A percentile compares a stretch with the other conserved stretches of the same genome.
phyloP scores from a whole-genome alignment of 92 coral and sea anemone genomes.

The Epizoanthus ramosus region DNA sequence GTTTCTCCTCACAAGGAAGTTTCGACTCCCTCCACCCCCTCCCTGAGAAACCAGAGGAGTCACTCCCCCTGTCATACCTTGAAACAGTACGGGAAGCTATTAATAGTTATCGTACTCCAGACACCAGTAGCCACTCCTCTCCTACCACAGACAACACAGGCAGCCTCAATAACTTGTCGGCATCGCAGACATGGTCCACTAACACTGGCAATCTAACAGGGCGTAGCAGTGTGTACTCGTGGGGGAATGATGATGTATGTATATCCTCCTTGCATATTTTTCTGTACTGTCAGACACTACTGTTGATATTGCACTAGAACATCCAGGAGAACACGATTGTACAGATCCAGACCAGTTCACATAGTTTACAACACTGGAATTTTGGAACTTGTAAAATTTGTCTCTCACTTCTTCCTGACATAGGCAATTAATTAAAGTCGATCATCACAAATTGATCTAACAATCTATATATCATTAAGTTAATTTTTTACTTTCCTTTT shows the following conservation, averaged over 20 bases:
- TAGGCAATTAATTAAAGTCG: no score
- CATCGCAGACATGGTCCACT: conserved; percentile 94
- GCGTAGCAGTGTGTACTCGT: conserved; percentile 95
- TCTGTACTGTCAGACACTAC: background rate
- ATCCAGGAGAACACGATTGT: no score
- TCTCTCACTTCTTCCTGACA: no score
- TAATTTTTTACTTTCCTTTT: no score
- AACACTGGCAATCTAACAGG: conserved; percentile 95
- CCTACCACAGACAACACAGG: conserved; percentile 88
- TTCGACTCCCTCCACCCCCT: conserved; percentile 91
- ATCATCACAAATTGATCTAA: no score
- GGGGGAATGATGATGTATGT: conserved; percentile 99
- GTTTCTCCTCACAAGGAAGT: conserved; percentile 93
- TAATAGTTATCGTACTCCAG: conserved; percentile 82
- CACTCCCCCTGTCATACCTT: conserved; percentile 86
- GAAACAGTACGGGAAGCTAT: conserved; percentile 89
- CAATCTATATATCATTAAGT: no score
- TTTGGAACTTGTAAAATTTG: no score
- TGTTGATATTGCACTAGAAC: background rate
- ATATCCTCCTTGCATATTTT: background rate
- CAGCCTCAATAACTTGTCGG: conserved; percentile 75
- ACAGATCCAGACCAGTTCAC: no score
- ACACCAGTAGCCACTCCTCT: conserved; percentile 85
- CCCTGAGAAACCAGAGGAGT: conserved; percentile 97
- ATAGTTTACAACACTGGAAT: no score